Conservation (phyloP, 2,113 vertebrate genomes). For the Budorcas taxicolor region DNA sequence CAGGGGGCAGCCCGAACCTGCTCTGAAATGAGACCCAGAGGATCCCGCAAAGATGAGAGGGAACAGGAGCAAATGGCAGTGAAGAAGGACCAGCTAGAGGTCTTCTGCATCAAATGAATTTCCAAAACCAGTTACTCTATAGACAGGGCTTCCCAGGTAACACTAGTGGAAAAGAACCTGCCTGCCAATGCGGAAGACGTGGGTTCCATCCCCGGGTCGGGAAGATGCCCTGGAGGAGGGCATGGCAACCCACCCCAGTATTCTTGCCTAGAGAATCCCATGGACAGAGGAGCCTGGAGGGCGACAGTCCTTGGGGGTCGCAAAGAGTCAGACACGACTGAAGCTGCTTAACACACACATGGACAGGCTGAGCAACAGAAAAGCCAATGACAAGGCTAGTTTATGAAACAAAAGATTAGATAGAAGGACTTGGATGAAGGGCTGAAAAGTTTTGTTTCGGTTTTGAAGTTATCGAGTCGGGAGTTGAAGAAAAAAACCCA, state of each 20-base stretch:
- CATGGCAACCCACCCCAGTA: neutral
- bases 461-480: neutral
- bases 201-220: neutral
- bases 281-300: neutral
- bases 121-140: neutral
- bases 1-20: neutral
- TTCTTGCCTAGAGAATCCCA: neutral
- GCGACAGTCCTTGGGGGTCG: neutral
- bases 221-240: neutral
- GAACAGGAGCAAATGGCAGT: no score
- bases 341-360: neutral
- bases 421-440: rapidly evolving
- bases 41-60: no score
- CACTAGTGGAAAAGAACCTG: neutral
- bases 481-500: neutral
- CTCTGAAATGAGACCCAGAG: no score
- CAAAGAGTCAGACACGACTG: neutral
- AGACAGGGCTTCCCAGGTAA: neutral
- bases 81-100: neutral
- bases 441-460: neutral
- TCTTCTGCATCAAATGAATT: neutral
- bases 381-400: rapidly evolving
- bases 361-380: neutral
- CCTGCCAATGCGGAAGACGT: neutral
- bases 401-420: neutral